Evolutionary conservation across 92 coral and sea anemone genomes (phyloP), one percentile per base, ranked within the genome.

Genomic region (Hydrozoanthus gracilis): DNA sequence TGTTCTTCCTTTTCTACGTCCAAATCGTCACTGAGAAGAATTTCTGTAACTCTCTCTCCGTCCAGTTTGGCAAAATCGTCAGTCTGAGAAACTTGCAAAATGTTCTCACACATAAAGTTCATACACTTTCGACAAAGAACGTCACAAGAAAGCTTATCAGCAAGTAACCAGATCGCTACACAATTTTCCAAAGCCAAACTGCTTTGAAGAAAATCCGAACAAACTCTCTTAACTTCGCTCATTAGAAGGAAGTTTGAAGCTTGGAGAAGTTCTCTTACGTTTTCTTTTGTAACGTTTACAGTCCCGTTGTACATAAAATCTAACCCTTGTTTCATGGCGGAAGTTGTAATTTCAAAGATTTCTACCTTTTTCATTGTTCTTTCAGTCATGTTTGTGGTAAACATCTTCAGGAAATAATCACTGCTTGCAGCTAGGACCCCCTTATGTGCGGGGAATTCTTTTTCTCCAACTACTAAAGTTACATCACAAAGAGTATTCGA

Each of bases 351-450:
- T 69, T 88, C 92, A 3, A 68, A 77, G 17, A 96, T 51, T 5
- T 78, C 78, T 3, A 91, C 92, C 18, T 88, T 88, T 35, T 86
- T 77, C 87, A 88, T 90, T 52, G 88, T 82, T 71, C 86, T 96
- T 83, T 96, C 99, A 5, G 90, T 76, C 98, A 97, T 93, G 66
- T 97, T 90, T 13, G 95, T 91, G n/a, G 95, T 97, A 71, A 97
- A 97, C 98, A 97, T 87, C 8, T 94, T 94, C 80, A 90, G 79
- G 75, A 95, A 97, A 76, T 91, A 97, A 44, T 92, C 82, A 73
- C 97, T 93, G 72, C 91, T 94, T 3, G 98, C 99, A 56, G 98
- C 98, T 7, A 97, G 83, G 51, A 97, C 95, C 9, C 95, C 94
- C 70, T 91, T 94, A 66, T 96, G 99, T 4, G 95, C 99, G 4